Conservation (phyloP, 2,113 vertebrate genomes). For the Bujurquina vittata region DNA sequence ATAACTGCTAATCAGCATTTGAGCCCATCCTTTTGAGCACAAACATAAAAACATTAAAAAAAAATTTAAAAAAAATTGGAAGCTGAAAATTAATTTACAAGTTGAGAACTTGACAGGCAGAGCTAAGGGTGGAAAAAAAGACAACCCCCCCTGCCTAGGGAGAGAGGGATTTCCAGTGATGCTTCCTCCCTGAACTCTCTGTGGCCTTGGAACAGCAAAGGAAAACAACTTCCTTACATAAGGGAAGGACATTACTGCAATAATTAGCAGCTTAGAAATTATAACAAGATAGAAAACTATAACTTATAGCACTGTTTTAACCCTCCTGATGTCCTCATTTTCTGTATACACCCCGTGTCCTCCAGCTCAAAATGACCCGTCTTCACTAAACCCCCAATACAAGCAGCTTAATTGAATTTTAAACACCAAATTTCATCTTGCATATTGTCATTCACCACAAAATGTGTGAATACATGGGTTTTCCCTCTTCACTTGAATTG, state of each 20-base stretch:
- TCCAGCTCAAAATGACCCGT: no score
- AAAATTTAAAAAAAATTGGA: conserved; percentile 72
- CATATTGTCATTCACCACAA: no score
- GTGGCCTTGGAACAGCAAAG: conserved; percentile 75
- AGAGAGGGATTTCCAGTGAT: conserved; percentile 66
- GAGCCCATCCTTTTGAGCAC: conserved; percentile 71
- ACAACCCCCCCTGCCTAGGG: conserved; percentile 59
- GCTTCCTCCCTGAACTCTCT: conserved; percentile 65
- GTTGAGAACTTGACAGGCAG: conserved; percentile 53
- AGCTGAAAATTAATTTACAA: conserved; percentile 30
- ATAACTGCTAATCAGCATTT: conserved; percentile 75
- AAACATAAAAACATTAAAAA: conserved; percentile 26
- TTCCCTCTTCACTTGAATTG: no score
- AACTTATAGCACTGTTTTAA: conserved; percentile 85
- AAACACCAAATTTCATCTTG: no score
- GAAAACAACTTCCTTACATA: conserved; percentile 81
- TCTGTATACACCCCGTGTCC: no score
- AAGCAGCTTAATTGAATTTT: no score
- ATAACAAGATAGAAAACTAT: conserved; percentile 78
- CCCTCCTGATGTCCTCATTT: no score
- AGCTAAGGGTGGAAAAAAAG: conserved; percentile 65
- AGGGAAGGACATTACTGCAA: conserved; percentile 80
- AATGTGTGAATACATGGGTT: no score
- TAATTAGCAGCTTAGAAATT: conserved; percentile 78
- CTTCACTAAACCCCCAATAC: no score